Base-by-base conservation (phyloP, 2,797 vertebrate genomes). In the Tamandua tetradactyla region DNA sequence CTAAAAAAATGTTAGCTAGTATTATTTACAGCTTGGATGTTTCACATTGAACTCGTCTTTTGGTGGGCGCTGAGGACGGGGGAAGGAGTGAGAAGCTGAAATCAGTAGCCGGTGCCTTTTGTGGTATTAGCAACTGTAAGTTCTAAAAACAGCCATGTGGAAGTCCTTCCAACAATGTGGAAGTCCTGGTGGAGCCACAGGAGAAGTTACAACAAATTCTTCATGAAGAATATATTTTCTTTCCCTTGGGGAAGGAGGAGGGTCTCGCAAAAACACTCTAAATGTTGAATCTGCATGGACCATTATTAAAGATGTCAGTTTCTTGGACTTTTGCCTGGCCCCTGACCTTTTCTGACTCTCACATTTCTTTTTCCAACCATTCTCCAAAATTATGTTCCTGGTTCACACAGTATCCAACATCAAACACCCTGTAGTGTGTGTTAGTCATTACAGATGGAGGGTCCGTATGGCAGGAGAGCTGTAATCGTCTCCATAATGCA, bases 311-410 rank as follows among this genome's bases (percentile, higher is more conserved):
- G 47, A 61, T 25, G 66, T 25, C 55, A 8, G 25, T 84, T 92
- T 94, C 47, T 92, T 23, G 55, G 59, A 66, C 49, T 89, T 94
- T 87, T 44, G 14, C 87, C 80, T 84, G 75, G 27, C 35, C 42
- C 42, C 69, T 69, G 61, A 79, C 66, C 37, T n/a, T 78, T 93
- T 79, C 42, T 74, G 37, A 93, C 55, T 62, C 74, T 85, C 59
- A 72, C 59, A 55, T 85, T 81, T 87, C 55, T 57, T 74, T 90
- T 59, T 81, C 40, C 66, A 69, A 59, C 22, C 30, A 37, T 72
- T 94, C 96, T 52, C 93, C 47, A 64, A 90, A 83, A 84, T 89
- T 49, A 79, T 27, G 35, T 52, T 87, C 75, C 44, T 78, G 30
- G 49, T 55, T 96, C 52, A 52, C 66, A 84, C 44, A 75, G 74